A percentile compares a stretch with the other conserved stretches of the same genome.
Evolutionary conservation across 2,113 vertebrate genomes (phyloP).

Genomic region (Nannospalax galili): DNA sequence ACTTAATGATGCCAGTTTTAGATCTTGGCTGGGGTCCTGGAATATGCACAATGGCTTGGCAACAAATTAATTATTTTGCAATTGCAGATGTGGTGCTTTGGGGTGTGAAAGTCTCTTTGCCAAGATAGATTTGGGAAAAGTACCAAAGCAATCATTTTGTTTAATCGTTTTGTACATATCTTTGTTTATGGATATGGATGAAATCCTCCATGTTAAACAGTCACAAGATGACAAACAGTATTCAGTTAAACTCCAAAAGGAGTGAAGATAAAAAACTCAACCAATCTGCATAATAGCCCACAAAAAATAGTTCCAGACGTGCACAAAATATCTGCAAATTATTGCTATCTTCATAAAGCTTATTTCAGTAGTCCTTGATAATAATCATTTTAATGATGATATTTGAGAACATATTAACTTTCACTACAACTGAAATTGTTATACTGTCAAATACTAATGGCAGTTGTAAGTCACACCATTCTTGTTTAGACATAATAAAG

Average conservation of each 20-base stretch:
- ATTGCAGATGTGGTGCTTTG: slow-evolving; percentile 83
- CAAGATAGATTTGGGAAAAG: slow-evolving; percentile 82
- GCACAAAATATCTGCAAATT: not conserved
- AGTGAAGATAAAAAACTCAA: not conserved
- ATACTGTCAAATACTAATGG: not conserved
- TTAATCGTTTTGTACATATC: slow-evolving; percentile 58
- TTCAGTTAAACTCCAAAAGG: slow-evolving; percentile 5
- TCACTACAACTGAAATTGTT: not conserved
- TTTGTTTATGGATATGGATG: slow-evolving; percentile 66
- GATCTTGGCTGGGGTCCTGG: slow-evolving; percentile 86
- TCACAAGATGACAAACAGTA: slow-evolving; percentile 16
- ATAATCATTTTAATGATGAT: slow-evolving; percentile 5
- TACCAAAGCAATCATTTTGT: slow-evolving; percentile 78
- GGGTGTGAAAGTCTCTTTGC: slow-evolving; percentile 79
- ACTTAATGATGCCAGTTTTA: slow-evolving; percentile 86
- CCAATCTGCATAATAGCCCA: not conserved
- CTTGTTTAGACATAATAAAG: not conserved
- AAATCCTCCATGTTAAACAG: not conserved
- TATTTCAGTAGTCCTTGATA: not conserved
- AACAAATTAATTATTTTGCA: slow-evolving; percentile 81
- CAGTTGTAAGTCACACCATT: not conserved
- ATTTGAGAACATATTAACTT: slow-evolving; percentile 11
- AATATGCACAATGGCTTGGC: slow-evolving; percentile 86
- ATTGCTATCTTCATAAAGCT: not conserved
- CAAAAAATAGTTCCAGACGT: not conserved